Conservation (phyloP, 2,888 invertebrate genomes). For the Rhynchonema sp. region DNA sequence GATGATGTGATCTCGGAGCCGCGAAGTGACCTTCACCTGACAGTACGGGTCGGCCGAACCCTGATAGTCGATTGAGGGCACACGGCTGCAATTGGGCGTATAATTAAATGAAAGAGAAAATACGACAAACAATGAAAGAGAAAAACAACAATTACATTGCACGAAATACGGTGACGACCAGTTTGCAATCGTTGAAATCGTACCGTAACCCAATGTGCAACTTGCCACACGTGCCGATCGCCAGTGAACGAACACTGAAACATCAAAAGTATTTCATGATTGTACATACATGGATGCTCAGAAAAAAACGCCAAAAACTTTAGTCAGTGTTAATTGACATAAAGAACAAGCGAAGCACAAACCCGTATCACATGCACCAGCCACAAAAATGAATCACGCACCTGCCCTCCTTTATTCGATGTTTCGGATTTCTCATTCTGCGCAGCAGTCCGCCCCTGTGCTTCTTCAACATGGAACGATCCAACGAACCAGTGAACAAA, state of each 20-base stretch:
- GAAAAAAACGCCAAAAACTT: too few relatives aligned
- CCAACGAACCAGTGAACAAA: too few relatives aligned
- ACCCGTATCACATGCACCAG: too few relatives aligned
- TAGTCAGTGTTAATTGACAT: too few relatives aligned
- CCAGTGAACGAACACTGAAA: neutral
- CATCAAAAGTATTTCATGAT: too few relatives aligned
- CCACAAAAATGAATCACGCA: too few relatives aligned
- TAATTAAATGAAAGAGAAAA: neutral
- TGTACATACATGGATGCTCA: too few relatives aligned
- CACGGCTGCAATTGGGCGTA: constrained; percentile 3
- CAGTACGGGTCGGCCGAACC: constrained; percentile 14
- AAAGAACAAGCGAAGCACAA: too few relatives aligned
- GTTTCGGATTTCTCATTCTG: too few relatives aligned
- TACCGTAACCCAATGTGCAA: neutral
- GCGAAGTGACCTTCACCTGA: constrained; percentile 15
- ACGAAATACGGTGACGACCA: neutral
- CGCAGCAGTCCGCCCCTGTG: too few relatives aligned
- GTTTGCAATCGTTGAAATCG: neutral
- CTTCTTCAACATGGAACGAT: too few relatives aligned
- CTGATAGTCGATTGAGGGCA: constrained; percentile 11
- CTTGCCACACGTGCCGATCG: neutral
- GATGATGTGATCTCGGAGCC: constrained; percentile 12
- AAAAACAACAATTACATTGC: neutral
- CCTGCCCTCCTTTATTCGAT: too few relatives aligned
- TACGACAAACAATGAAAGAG: neutral